Conservation (phyloP, 2,797 vertebrate species). For the Eurystomus glaucurus region DNA sequence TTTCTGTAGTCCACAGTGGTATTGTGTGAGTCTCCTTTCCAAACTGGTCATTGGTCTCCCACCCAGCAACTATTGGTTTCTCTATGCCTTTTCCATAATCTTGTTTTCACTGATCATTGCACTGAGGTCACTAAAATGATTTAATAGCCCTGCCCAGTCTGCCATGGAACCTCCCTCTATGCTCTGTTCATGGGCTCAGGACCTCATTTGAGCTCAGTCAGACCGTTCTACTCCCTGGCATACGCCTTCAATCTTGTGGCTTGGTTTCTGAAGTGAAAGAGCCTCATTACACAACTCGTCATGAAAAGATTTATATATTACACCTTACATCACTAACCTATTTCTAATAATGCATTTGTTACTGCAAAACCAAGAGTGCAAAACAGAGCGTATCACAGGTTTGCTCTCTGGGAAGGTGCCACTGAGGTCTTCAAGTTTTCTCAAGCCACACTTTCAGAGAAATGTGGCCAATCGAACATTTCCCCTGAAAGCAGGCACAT, state of each 20-base stretch:
- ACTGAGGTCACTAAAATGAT: neutral
- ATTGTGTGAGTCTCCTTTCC: neutral
- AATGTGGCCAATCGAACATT: neutral
- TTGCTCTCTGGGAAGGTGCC: neutral
- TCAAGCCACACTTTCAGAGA: neutral
- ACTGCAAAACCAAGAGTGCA: neutral
- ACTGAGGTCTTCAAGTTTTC: neutral
- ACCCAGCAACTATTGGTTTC: neutral
- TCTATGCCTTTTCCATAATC: neutral
- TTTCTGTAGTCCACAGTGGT: neutral
- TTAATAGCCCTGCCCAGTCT: neutral
- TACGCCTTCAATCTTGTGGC: neutral
- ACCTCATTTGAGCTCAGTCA: neutral
- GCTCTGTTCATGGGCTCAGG: neutral
- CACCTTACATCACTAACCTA: rapidly evolving
- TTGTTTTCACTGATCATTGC: neutral
- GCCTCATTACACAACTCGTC: neutral
- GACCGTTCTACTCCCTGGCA: neutral
- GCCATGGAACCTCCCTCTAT: rapidly evolving
- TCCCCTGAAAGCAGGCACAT: neutral
- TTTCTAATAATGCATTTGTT: neutral
- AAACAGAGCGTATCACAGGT: neutral
- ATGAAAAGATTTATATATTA: neutral
- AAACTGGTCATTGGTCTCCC: neutral
- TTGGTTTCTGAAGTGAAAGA: neutral